Base-by-base conservation (phyloP, 2,113 vertebrate species). In the Nettapus auritus region DNA sequence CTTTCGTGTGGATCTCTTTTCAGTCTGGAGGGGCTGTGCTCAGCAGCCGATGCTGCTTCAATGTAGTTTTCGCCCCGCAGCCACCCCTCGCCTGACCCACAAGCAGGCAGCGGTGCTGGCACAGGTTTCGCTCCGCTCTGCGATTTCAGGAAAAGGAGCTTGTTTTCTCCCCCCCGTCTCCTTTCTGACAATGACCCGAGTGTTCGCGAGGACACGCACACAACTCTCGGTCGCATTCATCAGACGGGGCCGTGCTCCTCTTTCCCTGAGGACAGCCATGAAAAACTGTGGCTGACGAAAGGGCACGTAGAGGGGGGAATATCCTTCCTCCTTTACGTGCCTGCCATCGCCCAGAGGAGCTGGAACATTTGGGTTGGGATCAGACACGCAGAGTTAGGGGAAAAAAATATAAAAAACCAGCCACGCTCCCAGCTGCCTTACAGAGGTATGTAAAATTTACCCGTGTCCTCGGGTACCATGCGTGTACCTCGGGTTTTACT, bases 281-380 rank as follows among this genome's bases (percentile, higher is more conserved):
- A n/a, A 75, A 28, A 57, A 60, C 42, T 63, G 18, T 81, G 31
- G 52, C 80, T 4, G 31, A 11, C 1, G 67, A 31, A 75, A 71
- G 80, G 62, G 46, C 4, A 48, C 26, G 53, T 42, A 28, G 59
- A 7, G 18, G 8, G 34, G 66, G 17, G 20, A 25, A 16, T 33
- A 9, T 50, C 15, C 64, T 19, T 33, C 48, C 78, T 70, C 14
- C 55, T 7, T 11, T 86, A 83, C 95, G 94, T 95, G 92, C 92
- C 25, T 11, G 77, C 50, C 6, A 29, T 60, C 92, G 83, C 19
- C 55, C 89, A 4, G 28, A 11, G 26, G 68, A 14, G 18, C 64
- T 77, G 87, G 87, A 91, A 91, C 95, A 77, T 38, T 38, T 8
- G 83, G 84, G 84, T 31, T 36, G 68, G 68, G 87, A 91, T 19